Conservation (phyloP, 2,888 invertebrate genomes). For the Tanytarsus gracilentus region DNA sequence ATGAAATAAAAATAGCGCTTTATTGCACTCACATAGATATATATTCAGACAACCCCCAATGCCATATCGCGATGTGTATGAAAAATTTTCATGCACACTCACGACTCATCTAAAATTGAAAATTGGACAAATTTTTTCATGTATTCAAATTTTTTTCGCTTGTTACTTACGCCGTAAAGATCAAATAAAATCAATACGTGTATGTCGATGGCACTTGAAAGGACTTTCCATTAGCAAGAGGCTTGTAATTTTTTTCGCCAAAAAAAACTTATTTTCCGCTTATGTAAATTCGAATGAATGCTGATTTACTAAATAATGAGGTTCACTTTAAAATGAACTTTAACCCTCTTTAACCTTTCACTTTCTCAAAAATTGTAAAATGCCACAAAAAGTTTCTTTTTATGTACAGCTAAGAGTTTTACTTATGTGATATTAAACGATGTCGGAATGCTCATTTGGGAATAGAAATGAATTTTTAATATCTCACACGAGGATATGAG, state of each 20-base stretch:
- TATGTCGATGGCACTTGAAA: background rate
- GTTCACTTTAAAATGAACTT: background rate
- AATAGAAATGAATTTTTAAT: background rate
- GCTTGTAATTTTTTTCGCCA: background rate
- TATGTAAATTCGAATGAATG: background rate
- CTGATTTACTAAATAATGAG: too few relatives aligned
- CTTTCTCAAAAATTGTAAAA: too few relatives aligned
- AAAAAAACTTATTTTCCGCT: conserved; percentile 19
- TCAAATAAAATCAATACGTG: conserved; percentile 7
- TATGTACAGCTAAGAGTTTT: too few relatives aligned
- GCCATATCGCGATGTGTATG: too few relatives aligned
- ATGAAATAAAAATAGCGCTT: conserved; percentile 26
- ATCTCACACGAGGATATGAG: background rate
- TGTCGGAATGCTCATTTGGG: too few relatives aligned
- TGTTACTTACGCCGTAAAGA: conserved; percentile 17
- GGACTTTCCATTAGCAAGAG: conserved; percentile 6
- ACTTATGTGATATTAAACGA: too few relatives aligned
- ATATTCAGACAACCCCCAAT: too few relatives aligned
- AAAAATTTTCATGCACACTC: background rate
- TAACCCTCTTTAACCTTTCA: background rate
- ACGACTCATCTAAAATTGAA: background rate
- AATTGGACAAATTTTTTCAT: background rate
- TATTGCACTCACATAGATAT: background rate
- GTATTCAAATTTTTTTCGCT: conserved; percentile 18
- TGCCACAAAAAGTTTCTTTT: too few relatives aligned